Evolutionary conservation across 2,888 invertebrate species (phyloP).

Genomic region (Melipona bicolor): DNA sequence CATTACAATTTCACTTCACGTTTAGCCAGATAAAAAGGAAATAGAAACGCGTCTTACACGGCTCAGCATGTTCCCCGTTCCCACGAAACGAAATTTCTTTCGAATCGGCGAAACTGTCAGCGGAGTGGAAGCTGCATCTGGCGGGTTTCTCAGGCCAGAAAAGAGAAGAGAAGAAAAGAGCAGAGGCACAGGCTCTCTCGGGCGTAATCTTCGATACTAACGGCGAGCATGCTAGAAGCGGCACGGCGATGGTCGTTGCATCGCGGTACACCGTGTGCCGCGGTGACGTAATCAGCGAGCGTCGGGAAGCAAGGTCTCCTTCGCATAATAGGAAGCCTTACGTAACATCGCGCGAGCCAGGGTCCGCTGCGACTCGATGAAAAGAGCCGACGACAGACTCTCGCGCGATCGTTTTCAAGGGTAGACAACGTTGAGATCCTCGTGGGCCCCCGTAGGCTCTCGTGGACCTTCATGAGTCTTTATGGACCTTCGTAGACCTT

Average conservation of each 20-base stretch:
- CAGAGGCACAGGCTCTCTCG: background rate
- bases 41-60: slow-evolving; percentile 5
- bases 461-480: too few relatives aligned
- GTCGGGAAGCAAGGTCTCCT: slow-evolving; percentile 71
- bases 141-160: too few relatives aligned
- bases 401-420: background rate
- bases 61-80: slow-evolving; percentile 3
- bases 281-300: slow-evolving; percentile 60
- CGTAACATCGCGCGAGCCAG: slow-evolving; percentile 51
- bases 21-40: background rate
- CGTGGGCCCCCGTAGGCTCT: too few relatives aligned
- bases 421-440: too few relatives aligned
- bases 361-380: slow-evolving; percentile 57
- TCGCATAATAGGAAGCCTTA: slow-evolving; percentile 65
- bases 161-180: background rate
- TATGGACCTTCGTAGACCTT: too few relatives aligned
- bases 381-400: slow-evolving; percentile 33
- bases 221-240: slow-evolving; percentile 6
- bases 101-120: background rate
- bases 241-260: slow-evolving; percentile 33
- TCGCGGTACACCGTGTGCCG: slow-evolving; percentile 20
- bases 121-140: too few relatives aligned
- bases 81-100: background rate
- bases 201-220: slow-evolving; percentile 38
- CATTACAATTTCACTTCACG: too few relatives aligned